Evolutionary conservation across 2,113 vertebrate species (phyloP), one percentile per base, ranked within the genome.

Genomic region (Eurystomus gularis): DNA sequence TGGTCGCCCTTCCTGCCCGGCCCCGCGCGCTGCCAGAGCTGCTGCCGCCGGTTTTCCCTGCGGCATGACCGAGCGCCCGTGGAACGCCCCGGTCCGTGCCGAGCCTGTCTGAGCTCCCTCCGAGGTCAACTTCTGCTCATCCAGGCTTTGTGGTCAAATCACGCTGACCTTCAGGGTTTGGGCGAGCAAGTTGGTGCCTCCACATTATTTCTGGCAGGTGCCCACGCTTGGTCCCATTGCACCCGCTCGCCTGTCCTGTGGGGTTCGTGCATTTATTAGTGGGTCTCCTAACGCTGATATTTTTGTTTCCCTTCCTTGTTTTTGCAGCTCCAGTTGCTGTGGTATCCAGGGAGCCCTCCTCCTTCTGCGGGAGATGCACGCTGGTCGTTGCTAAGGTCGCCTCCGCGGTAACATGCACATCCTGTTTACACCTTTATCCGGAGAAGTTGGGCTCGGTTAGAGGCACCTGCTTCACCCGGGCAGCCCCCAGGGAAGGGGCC

Each of bases 371-470:
- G 97, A 97, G 96, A 96, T 95, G 97, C 97, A 96, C 91, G 88
- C 96, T 66, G 81, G 95, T 96, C 76, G 96, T 97, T 98, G 97
- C 97, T 97, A 98, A 97, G 97, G 90, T 97, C 81, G 97, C 98
- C 97, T 97, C 98, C 97, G 95, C 97, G 94, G 97, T 99, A 98
- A 98, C 97, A 98, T 98, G 98, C 94, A 92, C 96, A 89, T 97
- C 97, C 96, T 97, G 97, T 97, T 97, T 98, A 96, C 94, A 97
- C 97, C 95, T 97, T 97, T 94, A 97, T 97, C 86, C 48, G 95
- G 92, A 93, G 97, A 97, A 97, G 88, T 95, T 84, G 95, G 96
- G 93, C 94, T 98, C 58, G 97, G 94, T 89, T 98, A 98, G 97
- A 98, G 96, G 97, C 93, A 86, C 90, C 90, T 21, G 51, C 62